Evolutionary conservation across 2,888 invertebrate genomes (phyloP), one percentile per base, ranked within the genome.

Genomic region (Drosophila basisetae): DNA sequence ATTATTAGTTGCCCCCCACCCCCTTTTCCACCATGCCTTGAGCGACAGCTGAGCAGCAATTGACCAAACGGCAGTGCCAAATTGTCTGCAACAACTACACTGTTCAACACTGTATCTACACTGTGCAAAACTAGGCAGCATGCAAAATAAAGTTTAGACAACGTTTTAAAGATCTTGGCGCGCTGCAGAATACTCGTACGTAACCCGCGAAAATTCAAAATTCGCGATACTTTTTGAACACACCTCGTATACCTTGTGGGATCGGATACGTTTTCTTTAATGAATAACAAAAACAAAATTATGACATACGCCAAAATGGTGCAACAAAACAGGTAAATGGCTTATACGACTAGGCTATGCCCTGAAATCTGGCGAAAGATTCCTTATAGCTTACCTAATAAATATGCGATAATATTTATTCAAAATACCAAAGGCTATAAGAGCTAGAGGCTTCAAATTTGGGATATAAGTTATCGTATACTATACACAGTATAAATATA

Each of bases 11-110:
- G 5, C 18, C 7, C 9, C n/a, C 18, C n/a, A 5, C 25, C 50
- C 9, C 25, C 22, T 22, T 22, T 22, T 22, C 22, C 22, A 22
- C 0, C 5, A 25, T 16, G 13, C 58, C 22, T 47, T 59, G 61
- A 75, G 53, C 68, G 62, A 63, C 74, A 74, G 74, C 69, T 74
- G 76, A 50, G 62, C 63, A 43, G 58, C 64, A 73, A 22, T 66
- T 56, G 59, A 11, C 28, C 31, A 28, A 16, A 33, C 50, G 67
- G 6, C 61, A 69, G 65, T 66, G 77, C 77, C 77, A 56, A 60
- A 53, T 69, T 75, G 77, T 80, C 77, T 77, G 35, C 74, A 18
- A 13, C 52, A 31, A 13, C 39, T 16, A 61, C 61, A 66, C 65
- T 54, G 25, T 47, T 4, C 70, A 50, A 47, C 65, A 65, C 5